Base-by-base conservation (phyloP, 2,797 vertebrate genomes). In the Onychomys torridus region DNA sequence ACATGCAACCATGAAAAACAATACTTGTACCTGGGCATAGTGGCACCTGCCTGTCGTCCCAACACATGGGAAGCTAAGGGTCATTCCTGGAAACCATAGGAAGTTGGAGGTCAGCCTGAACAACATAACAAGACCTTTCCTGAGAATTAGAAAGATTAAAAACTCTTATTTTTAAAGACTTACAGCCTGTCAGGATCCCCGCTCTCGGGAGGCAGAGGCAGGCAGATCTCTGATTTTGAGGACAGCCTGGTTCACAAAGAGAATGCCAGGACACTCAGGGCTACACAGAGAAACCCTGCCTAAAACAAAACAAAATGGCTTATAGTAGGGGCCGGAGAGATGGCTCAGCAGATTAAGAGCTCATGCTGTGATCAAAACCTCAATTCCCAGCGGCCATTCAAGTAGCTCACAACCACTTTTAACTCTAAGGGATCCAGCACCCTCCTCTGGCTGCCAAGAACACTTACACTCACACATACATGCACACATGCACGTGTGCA, bases 401-500 rank as follows among this genome's bases (percentile, higher is more conserved):
- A 55, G 52, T 29, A 14, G n/a, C 79, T 82, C 79, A 40, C n/a
- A 82, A 9, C 25, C n/a, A 61, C 57, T 29, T 61, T 43, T 82
- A 25, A 81, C 52, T 81, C 17, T 23, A 81, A 12, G 52, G 52
- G 34, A 59, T 55, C 34, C 49, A 34, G 55, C 17, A 34, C 17
- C 34, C 8, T 78, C 34, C 52, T 49, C 52, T 57, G 10, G 19
- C 34, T 6, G 23, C 52, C 52, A 79, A 79, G 52, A n/a, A 57
- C 19, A 55, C 11, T 23, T 81, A 52, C 78, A 55, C 17, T 55
- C 32, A 55, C 32, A 79, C 25, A n/a, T 6, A 3, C 3, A 46
- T 5, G 7, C 14, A 55, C 14, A 3, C 3, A 46, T 5, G 7
- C 14, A 55, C 14, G 0, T 0, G 0, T 8, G 3, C 29, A 71